A percentile compares a stretch with the other conserved stretches of the same genome.
Conservation (phyloP, 2,888 invertebrate species). For the Lithophane ornitopus region DNA sequence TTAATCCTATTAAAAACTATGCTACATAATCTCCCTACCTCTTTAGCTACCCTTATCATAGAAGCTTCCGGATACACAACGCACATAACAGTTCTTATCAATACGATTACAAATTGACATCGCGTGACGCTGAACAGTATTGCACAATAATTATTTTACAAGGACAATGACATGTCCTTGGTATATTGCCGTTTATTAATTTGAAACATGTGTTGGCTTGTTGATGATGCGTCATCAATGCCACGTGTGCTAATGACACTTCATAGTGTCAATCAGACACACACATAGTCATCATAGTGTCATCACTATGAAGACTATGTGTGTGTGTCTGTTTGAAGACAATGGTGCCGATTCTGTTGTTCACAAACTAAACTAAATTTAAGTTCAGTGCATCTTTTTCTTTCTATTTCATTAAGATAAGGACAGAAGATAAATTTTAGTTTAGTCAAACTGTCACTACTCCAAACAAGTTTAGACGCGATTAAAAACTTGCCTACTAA, state of each 20-base stretch:
- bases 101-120: background rate
- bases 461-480: too few species aligned
- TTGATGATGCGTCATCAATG: background rate
- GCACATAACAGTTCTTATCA: conserved; percentile 5
- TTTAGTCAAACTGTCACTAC: too few species aligned
- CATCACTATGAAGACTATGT: too few species aligned
- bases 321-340: too few species aligned
- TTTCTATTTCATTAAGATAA: too few species aligned
- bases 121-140: conserved; percentile 18
- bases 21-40: background rate
- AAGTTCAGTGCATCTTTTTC: too few species aligned
- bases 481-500: too few species aligned
- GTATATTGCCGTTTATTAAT: conserved; percentile 1
- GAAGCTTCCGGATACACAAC: background rate
- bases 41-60: background rate
- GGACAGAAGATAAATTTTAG: too few species aligned
- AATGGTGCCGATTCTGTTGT: too few species aligned
- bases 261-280: too few species aligned
- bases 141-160: conserved; percentile 47
- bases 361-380: too few species aligned
- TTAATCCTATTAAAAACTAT: background rate
- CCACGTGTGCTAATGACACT: background rate
- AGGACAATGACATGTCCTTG: background rate
- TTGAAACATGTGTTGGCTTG: conserved; percentile 24
- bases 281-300: too few species aligned